Percentiles rank a stretch among this genome's conserved stretches.
Evolutionary conservation across 2,113 vertebrate genomes (phyloP).

Genomic region (Capricornis sumatraensis): DNA sequence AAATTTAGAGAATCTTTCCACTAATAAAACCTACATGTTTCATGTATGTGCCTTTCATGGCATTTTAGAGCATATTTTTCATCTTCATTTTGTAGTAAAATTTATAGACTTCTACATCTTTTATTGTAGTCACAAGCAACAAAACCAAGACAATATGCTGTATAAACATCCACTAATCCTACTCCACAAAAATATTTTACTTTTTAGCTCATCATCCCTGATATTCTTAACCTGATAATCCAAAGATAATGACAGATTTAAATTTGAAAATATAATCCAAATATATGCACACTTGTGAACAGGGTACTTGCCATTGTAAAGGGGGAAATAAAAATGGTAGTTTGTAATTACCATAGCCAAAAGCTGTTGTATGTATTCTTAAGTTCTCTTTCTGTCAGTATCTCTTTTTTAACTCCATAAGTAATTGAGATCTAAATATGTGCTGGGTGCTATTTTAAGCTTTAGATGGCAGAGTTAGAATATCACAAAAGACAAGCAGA

Average conservation of each 20-base stretch:
- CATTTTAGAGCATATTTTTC: neutral
- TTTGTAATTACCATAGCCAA: neutral
- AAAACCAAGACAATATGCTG: neutral
- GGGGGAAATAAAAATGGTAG: neutral
- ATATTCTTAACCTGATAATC: neutral
- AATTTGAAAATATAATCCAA: neutral
- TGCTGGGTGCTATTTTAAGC: neutral
- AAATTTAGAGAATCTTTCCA: neutral
- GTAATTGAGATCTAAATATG: neutral
- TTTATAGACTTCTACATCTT: neutral
- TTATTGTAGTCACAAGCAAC: neutral
- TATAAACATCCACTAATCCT: neutral
- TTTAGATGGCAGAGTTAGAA: neutral
- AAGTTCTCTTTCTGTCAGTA: neutral
- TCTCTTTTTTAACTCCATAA: neutral
- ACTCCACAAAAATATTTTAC: neutral
- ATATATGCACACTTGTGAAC: neutral
- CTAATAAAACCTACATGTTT: slow-evolving; percentile 1
- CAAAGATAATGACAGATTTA: neutral
- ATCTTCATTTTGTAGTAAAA: slow-evolving; percentile 8
- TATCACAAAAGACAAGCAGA: neutral
- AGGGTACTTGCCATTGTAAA: neutral
- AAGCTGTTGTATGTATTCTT: neutral
- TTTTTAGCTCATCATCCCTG: neutral
- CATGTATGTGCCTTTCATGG: neutral